phyloP scores from a whole-genome alignment of 1,140 invertebrate genomes.

The Sitophilus oryzae region DNA sequence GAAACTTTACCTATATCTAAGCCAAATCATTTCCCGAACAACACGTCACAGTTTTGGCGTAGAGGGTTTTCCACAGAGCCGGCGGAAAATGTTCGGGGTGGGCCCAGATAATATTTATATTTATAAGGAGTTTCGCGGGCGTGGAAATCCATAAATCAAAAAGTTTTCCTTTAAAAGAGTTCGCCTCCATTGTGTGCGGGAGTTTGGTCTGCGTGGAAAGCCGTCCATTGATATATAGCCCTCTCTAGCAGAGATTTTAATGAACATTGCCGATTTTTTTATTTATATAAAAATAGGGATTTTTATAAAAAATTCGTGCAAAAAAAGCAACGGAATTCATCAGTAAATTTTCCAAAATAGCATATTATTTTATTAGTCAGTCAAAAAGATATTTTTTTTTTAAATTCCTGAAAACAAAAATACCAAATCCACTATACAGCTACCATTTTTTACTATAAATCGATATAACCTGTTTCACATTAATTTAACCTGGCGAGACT shows the following conservation, averaged over 20 bases:
- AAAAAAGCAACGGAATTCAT: too few species aligned
- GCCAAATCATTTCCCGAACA: conserved; percentile 2
- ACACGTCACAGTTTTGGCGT: conserved; percentile 8
- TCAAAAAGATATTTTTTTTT: too few species aligned
- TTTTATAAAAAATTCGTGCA: too few species aligned
- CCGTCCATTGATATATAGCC: conserved; percentile 19
- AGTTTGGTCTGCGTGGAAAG: conserved; percentile 1
- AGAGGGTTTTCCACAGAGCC: not conserved
- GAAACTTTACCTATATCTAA: conserved; percentile 10
- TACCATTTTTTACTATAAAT: too few species aligned
- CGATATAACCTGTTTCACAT: too few species aligned
- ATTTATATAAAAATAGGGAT: too few species aligned
- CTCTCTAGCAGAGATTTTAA: conserved; percentile 17
- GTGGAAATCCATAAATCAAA: conserved; percentile 22
- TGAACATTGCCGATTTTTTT: conserved; percentile 11
- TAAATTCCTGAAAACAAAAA: too few species aligned
- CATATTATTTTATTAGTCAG: too few species aligned
- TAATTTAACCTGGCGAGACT: too few species aligned
- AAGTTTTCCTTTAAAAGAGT: conserved; percentile 20
- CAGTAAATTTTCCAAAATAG: too few species aligned
- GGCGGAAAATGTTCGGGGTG: conserved; percentile 3
- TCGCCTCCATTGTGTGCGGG: conserved; percentile 13
- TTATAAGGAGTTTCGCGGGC: conserved; percentile 14
- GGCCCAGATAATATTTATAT: conserved; percentile 19
- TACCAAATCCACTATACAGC: too few species aligned